These are phyloP conservation scores for Caenorhabditis sulstoni DNA, from an alignment of 2,888 invertebrate genomes.

Conservation along the genomic window DNA sequence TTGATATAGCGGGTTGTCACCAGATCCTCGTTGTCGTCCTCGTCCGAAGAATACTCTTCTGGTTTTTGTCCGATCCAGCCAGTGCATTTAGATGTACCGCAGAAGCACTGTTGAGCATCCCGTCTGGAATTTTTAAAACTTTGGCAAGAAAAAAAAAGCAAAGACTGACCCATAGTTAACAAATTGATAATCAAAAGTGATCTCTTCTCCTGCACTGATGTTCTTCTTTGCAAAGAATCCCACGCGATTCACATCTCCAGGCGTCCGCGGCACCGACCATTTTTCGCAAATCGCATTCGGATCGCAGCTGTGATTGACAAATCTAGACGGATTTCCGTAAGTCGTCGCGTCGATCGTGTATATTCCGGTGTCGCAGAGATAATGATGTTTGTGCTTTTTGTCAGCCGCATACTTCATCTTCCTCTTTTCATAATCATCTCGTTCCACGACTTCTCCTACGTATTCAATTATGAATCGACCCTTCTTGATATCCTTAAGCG, in stretches of 20 bases:
- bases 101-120: constrained; percentile 95
- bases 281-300: constrained; percentile 99
- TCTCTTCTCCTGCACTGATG: constrained; percentile 91
- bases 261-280: constrained; percentile 65
- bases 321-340: constrained; percentile 95
- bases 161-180: constrained; percentile 91
- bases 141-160: background rate
- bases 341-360: constrained; percentile 95
- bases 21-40: constrained; percentile 51
- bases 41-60: constrained; percentile 45
- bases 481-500: constrained; percentile 86
- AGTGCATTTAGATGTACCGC: constrained; percentile 91
- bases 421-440: constrained; percentile 60
- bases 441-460: constrained; percentile 90
- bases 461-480: constrained; percentile 98
- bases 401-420: constrained; percentile 60
- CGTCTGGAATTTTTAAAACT: constrained; percentile 84
- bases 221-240: constrained; percentile 94
- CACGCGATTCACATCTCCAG: constrained; percentile 83
- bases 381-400: constrained; percentile 93
- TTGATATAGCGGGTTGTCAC: constrained; percentile 35
- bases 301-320: constrained; percentile 98
- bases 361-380: constrained; percentile 95
- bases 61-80: constrained; percentile 90
- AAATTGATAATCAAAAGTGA: constrained; percentile 98